Evolutionary conservation across 2,888 invertebrate genomes (phyloP).

Genomic region (Drosophila neonasuta): DNA sequence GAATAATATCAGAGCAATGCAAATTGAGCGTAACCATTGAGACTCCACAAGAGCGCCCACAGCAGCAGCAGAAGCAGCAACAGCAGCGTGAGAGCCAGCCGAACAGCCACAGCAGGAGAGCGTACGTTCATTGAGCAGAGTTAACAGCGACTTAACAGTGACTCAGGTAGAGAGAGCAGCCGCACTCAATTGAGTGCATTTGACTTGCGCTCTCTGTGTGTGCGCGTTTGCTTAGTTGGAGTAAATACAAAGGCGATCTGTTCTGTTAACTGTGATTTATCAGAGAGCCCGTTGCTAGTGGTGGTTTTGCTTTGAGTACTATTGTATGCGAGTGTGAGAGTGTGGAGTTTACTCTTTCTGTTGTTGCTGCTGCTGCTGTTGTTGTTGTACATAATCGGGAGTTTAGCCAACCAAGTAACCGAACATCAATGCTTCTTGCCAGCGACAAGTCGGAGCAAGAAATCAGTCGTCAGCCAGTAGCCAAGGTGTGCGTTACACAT

Average conservation of each 20-base stretch:
- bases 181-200: constrained; percentile 30
- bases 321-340: constrained; percentile 11
- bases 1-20: constrained; percentile 77
- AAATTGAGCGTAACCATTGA: constrained; percentile 48
- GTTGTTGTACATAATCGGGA: constrained; percentile 56
- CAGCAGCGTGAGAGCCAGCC: not conserved
- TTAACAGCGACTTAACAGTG: constrained; percentile 64
- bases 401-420: constrained; percentile 58
- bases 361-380: constrained; percentile 2
- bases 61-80: not conserved
- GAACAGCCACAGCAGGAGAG: constrained; percentile 12
- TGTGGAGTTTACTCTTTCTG: constrained; percentile 28
- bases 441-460: constrained; percentile 74
- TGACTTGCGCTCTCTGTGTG: constrained; percentile 33
- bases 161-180: constrained; percentile 38
- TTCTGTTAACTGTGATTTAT: constrained; percentile 59
- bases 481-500: constrained; percentile 79
- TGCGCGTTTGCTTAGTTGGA: constrained; percentile 21
- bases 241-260: constrained; percentile 27
- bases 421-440: constrained; percentile 79
- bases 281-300: constrained; percentile 52
- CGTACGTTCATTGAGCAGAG: constrained; percentile 16
- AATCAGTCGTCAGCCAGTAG: constrained; percentile 81
- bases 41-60: constrained; percentile 19
- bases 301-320: constrained; percentile 29